Conservation (phyloP, 2,888 invertebrate species). For the Rutpela maculata region DNA sequence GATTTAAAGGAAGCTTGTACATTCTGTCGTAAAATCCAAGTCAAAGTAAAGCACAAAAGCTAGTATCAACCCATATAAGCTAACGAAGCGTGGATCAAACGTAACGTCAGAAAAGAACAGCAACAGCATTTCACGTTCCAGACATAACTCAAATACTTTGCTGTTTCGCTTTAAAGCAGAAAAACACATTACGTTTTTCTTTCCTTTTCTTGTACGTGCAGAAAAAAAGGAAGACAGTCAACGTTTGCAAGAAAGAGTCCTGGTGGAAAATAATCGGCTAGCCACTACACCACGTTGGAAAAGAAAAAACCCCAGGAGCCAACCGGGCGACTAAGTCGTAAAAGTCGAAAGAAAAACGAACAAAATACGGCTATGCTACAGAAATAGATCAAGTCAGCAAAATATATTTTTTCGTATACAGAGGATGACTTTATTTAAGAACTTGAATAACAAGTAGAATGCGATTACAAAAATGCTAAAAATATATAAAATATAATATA, state of each 20-base stretch:
- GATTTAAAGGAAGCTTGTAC: conserved; percentile 40
- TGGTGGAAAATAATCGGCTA: conserved; percentile 52
- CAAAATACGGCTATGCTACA: conserved; percentile 66
- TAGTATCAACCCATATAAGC: conserved; percentile 57
- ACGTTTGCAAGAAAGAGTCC: conserved; percentile 39
- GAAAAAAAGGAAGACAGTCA: conserved; percentile 26
- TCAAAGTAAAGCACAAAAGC: conserved; percentile 61
- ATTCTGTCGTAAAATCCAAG: conserved; percentile 58
- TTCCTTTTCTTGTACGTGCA: conserved; percentile 28
- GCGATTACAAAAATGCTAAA: not conserved
- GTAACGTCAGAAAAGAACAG: conserved; percentile 48
- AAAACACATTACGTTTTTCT: conserved; percentile 36
- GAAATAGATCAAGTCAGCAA: conserved; percentile 67
- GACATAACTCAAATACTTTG: conserved; percentile 62
- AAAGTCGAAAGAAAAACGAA: conserved; percentile 66
- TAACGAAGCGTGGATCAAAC: conserved; percentile 54
- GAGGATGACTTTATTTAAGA: conserved; percentile 48
- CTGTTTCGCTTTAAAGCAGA: conserved; percentile 42
- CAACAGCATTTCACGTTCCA: conserved; percentile 59
- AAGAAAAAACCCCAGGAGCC: conserved; percentile 64
- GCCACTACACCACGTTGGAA: conserved; percentile 50
- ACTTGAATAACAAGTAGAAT: not conserved
- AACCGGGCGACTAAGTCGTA: conserved; percentile 68
- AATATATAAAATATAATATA: no score
- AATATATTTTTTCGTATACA: conserved; percentile 62